These are phyloP conservation scores for Sebastes reedi DNA, from an alignment of 2,797 vertebrate species.

Conservation along the genomic window DNA sequence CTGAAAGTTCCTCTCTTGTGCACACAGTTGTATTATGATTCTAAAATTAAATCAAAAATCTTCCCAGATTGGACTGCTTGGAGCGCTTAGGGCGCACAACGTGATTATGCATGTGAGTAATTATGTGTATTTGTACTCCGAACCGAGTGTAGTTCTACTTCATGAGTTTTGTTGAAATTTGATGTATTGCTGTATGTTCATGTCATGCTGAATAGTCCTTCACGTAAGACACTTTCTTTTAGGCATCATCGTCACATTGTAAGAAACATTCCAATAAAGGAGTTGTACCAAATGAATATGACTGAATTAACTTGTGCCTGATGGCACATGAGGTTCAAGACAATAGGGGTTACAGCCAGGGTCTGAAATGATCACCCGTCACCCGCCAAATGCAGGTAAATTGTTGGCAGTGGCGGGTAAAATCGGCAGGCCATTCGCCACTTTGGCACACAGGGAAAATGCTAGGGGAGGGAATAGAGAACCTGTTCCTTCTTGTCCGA, in stretches of 20 bases:
- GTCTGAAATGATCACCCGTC: no score
- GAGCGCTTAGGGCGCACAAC: constrained; percentile 10
- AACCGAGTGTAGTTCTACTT: not conserved
- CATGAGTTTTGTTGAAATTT: not conserved
- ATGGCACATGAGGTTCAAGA: not conserved
- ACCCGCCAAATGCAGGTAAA: no score
- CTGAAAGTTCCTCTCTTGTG: not conserved
- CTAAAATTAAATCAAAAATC: constrained; percentile 27
- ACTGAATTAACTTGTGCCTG: not conserved
- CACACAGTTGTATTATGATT: not conserved
- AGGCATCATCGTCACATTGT: not conserved
- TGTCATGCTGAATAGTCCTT: not conserved
- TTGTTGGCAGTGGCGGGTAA: no score
- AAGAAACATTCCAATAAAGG: not conserved
- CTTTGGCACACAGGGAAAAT: no score
- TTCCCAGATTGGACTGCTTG: constrained; percentile 39
- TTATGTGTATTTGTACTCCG: not conserved
- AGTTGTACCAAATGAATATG: not conserved
- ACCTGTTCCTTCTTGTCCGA: no score
- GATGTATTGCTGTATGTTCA: not conserved
- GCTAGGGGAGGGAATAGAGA: no score
- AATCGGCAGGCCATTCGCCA: no score
- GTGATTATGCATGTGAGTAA: constrained; percentile 10
- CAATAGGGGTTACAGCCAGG: not conserved
- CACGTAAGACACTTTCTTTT: not conserved